Conservation (phyloP, 2,888 invertebrate species). For the Acleris laterana region DNA sequence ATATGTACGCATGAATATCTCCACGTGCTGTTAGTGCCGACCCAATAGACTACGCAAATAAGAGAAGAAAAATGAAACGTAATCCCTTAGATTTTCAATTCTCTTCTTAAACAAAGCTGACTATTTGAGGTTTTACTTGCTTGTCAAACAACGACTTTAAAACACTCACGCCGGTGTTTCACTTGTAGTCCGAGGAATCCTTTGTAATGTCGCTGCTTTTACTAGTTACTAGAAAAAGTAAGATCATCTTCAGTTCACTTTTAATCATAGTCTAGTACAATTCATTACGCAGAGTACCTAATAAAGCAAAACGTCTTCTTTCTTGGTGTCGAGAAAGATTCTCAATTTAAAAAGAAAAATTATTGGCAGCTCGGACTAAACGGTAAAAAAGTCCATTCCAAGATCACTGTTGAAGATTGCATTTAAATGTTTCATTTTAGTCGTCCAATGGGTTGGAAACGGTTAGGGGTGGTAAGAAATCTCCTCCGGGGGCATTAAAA, state of each 20-base stretch:
- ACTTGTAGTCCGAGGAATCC: neutral
- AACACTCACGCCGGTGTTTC: no score
- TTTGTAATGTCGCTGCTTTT: no score
- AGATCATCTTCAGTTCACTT: neutral
- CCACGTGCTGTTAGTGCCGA: slow-evolving; percentile 7
- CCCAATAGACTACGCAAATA: slow-evolving; percentile 15
- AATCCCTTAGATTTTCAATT: slow-evolving; percentile 4
- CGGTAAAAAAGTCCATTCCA: slow-evolving; percentile 39
- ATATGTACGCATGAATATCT: slow-evolving; percentile 44
- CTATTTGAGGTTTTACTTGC: neutral
- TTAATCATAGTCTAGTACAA: slow-evolving; percentile 7
- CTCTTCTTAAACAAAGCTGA: neutral
- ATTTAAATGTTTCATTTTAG: slow-evolving; percentile 75
- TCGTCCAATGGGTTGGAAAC: slow-evolving; percentile 73
- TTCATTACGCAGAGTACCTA: slow-evolving; percentile 11
- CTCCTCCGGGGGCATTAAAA: slow-evolving; percentile 75
- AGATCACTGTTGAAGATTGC: slow-evolving; percentile 61
- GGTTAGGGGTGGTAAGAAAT: slow-evolving; percentile 61
- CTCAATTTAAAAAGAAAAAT: slow-evolving; percentile 45
- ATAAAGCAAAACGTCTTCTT: slow-evolving; percentile 1
- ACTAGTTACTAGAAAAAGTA: neutral
- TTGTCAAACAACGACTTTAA: neutral
- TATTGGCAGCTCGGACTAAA: slow-evolving; percentile 45
- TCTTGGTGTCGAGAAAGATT: slow-evolving; percentile 20
- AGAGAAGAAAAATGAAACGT: slow-evolving; percentile 16